Percentiles rank a stretch among this genome's conserved stretches.
These are phyloP conservation scores for Characodon lateralis DNA, from an alignment of 2,797 vertebrate species.

Conservation along the genomic window DNA sequence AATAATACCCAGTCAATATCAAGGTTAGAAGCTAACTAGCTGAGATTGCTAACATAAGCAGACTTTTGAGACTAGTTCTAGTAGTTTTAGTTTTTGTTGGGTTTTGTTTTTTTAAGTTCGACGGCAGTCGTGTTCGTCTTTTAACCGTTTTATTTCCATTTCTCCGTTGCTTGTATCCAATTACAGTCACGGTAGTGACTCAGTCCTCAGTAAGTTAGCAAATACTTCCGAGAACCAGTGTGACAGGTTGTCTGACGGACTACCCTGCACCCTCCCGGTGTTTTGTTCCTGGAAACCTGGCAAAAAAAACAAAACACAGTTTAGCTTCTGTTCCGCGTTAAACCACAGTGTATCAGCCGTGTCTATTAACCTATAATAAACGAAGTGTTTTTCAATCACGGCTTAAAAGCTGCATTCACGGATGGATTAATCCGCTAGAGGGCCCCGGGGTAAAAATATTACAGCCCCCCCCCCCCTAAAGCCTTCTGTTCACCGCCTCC, in stretches of 20 bases:
- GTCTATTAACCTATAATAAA: background rate
- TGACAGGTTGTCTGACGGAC: constrained; percentile 69
- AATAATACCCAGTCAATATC: constrained; percentile 52
- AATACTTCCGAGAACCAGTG: constrained; percentile 68
- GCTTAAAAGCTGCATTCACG: constrained; percentile 20
- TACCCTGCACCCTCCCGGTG: constrained; percentile 50
- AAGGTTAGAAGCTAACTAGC: constrained; percentile 73
- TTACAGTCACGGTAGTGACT: constrained; percentile 47
- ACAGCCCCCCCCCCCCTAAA: constrained; percentile 41
- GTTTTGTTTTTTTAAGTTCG: background rate
- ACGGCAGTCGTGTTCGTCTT: background rate
- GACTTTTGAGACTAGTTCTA: background rate
- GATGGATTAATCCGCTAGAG: constrained; percentile 66
- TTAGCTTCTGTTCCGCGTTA: background rate
- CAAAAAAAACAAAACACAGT: background rate
- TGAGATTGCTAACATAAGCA: constrained; percentile 42
- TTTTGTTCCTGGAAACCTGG: background rate
- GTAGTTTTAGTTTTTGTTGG: background rate
- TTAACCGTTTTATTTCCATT: background rate
- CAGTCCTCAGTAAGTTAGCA: constrained; percentile 32
- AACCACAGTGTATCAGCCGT: background rate
- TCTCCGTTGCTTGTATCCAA: constrained; percentile 5
- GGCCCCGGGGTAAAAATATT: constrained; percentile 60
- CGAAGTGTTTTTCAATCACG: constrained; percentile 19
- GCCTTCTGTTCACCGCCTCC: constrained; percentile 37